Evolutionary conservation across 92 coral and sea anemone species (phyloP), one percentile per base, ranked within the genome.

Genomic region (Muricea muricata): DNA sequence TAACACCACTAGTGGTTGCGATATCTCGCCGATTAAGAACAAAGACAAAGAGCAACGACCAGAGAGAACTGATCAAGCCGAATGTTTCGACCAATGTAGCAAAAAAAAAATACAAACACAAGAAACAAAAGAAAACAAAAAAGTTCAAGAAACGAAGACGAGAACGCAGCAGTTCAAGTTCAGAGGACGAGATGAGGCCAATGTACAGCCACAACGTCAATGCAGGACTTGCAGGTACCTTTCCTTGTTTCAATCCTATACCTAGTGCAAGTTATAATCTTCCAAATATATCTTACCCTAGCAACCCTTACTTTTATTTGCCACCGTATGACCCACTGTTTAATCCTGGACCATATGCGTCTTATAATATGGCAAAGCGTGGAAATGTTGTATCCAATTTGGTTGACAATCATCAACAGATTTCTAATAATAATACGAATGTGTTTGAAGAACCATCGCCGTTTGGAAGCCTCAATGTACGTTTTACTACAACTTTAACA

Each of bases 381-480:
- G 18, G 23, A 13, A 52, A 52, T n/a, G 17, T 2, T 13, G 4
- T n/a, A n/a, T 52, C 3, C 6, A 52, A 52, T 52, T n/a, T 21
- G 58, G 58, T 52, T n/a, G 18, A 70, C 77, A 39, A 70, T 70
- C 48, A 39, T 25, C 42, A 70, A 10, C 24, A 47, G 77, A 70
- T 70, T n/a, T 70, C 77, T 70, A 70, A 70, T 70, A 70, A 33
- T 28, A 70, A 23, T 70, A 70, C 77, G 32, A 70, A 70, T 70
- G 30, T 70, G 77, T 70, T 70, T 70, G 77, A 70, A 70, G 77
- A 70, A 70, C 55, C 77, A 15, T 12, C 77, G 77, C 77, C 77
- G 77, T 70, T 70, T n/a, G 77, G 77, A 70, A 70, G 77, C 45
- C 24, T 70, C 31, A 50, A 70, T 70, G 77, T 70, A 12, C 77